Percentiles rank a stretch among this genome's conserved stretches.
Evolutionary conservation across 2,797 vertebrate species (phyloP).

Genomic region (Bradypus variegatus): DNA sequence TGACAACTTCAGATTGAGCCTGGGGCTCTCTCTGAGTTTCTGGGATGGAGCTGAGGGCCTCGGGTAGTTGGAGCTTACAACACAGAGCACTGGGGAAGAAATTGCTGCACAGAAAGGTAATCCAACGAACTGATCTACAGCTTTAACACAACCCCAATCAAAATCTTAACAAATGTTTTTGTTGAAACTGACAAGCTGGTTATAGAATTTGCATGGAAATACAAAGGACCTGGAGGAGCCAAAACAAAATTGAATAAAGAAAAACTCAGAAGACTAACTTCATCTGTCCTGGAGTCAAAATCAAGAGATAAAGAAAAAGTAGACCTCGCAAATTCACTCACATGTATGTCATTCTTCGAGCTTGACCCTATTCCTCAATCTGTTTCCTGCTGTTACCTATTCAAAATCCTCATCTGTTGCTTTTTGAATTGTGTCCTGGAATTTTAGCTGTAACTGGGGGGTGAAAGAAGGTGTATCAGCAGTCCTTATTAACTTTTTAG

Average conservation of each 20-base stretch:
- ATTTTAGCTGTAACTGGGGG: background rate
- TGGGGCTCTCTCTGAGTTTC: too few species aligned
- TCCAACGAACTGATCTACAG: too few species aligned
- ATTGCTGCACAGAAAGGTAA: too few species aligned
- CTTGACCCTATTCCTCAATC: background rate
- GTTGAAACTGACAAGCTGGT: too few species aligned
- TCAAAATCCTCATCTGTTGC: background rate
- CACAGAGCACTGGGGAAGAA: too few species aligned
- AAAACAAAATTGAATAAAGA: background rate
- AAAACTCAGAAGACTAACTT: background rate
- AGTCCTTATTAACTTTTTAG: background rate
- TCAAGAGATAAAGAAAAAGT: background rate
- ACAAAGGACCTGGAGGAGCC: background rate
- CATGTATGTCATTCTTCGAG: background rate
- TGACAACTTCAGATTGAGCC: too few species aligned
- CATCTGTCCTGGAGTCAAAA: background rate
- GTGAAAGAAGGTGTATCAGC: background rate
- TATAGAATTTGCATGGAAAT: too few species aligned
- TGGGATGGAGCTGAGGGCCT: too few species aligned
- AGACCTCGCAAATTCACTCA: background rate
- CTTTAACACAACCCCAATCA: too few species aligned
- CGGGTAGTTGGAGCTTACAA: too few species aligned
- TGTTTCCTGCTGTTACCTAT: background rate
- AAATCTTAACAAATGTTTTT: too few species aligned
- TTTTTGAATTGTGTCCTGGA: background rate